Evolutionary conservation across 2,113 vertebrate species (phyloP).

Genomic region (Chionodraco myersi): DNA sequence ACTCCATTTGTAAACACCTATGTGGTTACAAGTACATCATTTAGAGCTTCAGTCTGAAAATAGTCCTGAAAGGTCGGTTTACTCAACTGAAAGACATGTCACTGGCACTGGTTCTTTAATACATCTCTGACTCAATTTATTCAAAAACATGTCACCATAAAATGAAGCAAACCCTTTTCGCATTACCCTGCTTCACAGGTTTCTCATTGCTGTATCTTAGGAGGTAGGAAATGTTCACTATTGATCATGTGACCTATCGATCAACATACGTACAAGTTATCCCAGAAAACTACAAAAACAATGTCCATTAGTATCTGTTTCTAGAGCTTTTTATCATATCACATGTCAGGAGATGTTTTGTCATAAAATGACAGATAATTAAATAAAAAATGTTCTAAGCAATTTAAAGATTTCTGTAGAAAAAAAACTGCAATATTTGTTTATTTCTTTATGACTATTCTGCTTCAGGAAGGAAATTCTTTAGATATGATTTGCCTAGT

Average conservation of each 20-base stretch:
- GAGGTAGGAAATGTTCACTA: not conserved
- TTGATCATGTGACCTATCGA: not conserved
- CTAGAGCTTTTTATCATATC: not conserved
- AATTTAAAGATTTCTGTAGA: not conserved
- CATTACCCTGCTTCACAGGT: not conserved
- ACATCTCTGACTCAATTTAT: slow-evolving; percentile 22
- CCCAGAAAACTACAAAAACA: not conserved
- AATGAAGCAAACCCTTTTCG: not conserved
- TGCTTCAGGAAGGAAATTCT: no score
- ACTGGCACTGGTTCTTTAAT: slow-evolving; percentile 34
- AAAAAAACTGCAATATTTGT: no score
- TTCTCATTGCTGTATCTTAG: not conserved
- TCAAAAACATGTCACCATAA: not conserved
- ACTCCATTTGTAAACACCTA: slow-evolving; percentile 44
- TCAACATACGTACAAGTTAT: not conserved
- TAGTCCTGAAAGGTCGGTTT: slow-evolving; percentile 36
- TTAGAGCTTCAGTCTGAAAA: slow-evolving; percentile 25
- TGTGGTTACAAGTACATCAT: slow-evolving; percentile 39
- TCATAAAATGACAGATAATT: not conserved
- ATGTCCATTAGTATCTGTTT: not conserved
- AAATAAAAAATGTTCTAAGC: not conserved
- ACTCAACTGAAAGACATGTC: slow-evolving; percentile 36
- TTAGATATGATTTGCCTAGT: no score
- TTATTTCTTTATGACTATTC: no score
- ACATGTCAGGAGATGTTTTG: not conserved